A percentile compares a stretch with the other conserved stretches of the same genome.
These are phyloP conservation scores for Burhinus oedicnemus DNA, from an alignment of 2,113 vertebrate species.

Conservation along the genomic window DNA sequence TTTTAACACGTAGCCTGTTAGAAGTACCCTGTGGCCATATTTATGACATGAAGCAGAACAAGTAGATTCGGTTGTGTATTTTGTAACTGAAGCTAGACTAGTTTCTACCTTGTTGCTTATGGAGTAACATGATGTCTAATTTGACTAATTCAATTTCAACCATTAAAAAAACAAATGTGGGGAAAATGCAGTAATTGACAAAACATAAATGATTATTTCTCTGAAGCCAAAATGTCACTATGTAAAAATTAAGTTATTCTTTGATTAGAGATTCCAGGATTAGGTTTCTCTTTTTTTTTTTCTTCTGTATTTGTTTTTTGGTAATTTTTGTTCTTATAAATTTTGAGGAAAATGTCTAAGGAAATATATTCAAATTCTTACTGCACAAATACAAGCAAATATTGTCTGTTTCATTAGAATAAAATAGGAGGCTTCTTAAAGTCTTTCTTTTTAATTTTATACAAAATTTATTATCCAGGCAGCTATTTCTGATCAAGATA, in stretches of 20 bases:
- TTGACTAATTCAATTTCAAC: slow-evolving; percentile 36
- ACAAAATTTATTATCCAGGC: neutral
- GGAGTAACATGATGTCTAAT: slow-evolving; percentile 32
- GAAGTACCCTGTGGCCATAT: neutral
- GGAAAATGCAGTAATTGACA: slow-evolving; percentile 1
- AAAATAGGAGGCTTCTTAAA: neutral
- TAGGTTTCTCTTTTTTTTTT: neutral
- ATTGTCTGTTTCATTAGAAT: neutral
- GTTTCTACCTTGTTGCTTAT: slow-evolving; percentile 4
- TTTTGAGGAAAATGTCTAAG: neutral
- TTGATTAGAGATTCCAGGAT: neutral
- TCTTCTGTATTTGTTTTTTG: neutral
- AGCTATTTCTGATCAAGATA: neutral
- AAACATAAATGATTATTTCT: slow-evolving; percentile 42
- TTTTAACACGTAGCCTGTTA: neutral
- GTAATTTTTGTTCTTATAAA: neutral
- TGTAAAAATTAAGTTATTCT: slow-evolving; percentile 18
- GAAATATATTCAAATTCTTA: neutral
- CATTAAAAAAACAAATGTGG: slow-evolving; percentile 18
- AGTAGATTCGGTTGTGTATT: slow-evolving; percentile 23
- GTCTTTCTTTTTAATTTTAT: neutral
- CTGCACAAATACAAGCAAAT: neutral
- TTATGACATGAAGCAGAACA: slow-evolving; percentile 2
- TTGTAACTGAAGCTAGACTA: slow-evolving; percentile 5
- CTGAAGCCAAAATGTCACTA: slow-evolving; percentile 8